Evolutionary conservation across 1,140 invertebrate species (phyloP), one percentile per base, ranked within the genome.

Genomic region (Zaprionus tsacasi): DNA sequence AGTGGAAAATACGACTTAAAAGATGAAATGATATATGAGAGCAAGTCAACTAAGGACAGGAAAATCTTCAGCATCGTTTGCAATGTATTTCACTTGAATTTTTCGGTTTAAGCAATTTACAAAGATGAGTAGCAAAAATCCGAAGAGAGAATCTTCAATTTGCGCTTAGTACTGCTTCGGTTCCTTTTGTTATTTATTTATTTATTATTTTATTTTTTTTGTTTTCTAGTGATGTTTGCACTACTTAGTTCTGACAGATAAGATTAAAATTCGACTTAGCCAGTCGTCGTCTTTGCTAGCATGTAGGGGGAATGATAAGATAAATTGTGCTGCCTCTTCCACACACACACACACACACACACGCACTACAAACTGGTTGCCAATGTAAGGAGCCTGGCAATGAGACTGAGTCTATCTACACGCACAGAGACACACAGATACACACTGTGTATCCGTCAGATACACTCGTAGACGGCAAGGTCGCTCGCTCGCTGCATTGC

Each of bases 161-260:
- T 65, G 55, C 57, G 58, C 66, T 52, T 78, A 35, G 71, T 43
- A 61, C 48, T 12, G 60, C 17, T 38, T 52, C 11, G 40, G 45
- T 57, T 76, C 59, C 56, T 75, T 75, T 88, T 67, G 65, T 71
- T 76, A 69, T 86, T 74, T 43, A 21, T 21, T 21, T 21, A 21
- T 21, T 21, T 21, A 21, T 21, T 21, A 21, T 21, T 21, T 21
- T 21, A 21, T 21, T 21, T 21, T 21, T 2, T n/a, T 43, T n/a
- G 6, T 43, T 65, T 72, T 73, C 57, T 73, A 56, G 70, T 89
- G 64, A 63, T 85, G 83, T 88, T 88, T 88, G 83, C 76, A 89
- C 75, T 89, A 89, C 85, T 89, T 88, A 88, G 75, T 85, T 89
- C 70, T 81, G 85, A 81, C 78, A 85, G 85, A 88, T 88, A 88